Conservation (phyloP, 2,797 vertebrate genomes). For the Remorina albescens region DNA sequence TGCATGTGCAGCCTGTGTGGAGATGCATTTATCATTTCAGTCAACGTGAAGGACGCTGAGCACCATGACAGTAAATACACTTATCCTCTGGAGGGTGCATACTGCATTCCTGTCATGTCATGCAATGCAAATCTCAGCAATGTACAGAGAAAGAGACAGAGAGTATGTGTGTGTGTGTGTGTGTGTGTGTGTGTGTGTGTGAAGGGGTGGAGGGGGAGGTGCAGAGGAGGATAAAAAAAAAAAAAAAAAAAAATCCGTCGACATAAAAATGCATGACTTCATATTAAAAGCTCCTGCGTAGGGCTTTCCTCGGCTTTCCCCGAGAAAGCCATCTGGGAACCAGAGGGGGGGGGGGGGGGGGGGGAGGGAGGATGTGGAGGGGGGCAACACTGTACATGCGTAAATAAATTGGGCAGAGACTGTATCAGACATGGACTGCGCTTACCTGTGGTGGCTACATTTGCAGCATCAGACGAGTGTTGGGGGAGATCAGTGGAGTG, state of each 20-base stretch:
- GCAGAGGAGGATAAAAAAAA: too few species aligned
- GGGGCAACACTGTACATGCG: slow-evolving; percentile 27
- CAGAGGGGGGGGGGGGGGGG: background rate
- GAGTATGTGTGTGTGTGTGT: too few species aligned
- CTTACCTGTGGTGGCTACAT: slow-evolving; percentile 84
- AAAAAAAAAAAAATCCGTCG: slow-evolving; percentile 10
- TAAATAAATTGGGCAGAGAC: slow-evolving; percentile 47
- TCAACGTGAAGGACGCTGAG: too few species aligned
- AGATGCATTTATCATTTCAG: background rate
- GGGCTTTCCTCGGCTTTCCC: slow-evolving; percentile 72
- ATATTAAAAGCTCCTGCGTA: slow-evolving; percentile 44
- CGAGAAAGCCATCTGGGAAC: slow-evolving; percentile 41
- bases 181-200: too few species aligned
- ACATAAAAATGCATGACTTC: slow-evolving; percentile 54
- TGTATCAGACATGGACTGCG: slow-evolving; percentile 21
- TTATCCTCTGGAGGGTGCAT: slow-evolving; percentile 29
- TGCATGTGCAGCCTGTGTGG: background rate
- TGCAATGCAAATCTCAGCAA: slow-evolving; percentile 63
- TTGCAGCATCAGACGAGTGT: slow-evolving; percentile 74
- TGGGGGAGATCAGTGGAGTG: slow-evolving; percentile 73
- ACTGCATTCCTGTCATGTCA: slow-evolving; percentile 73
- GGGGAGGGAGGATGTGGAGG: too few species aligned
- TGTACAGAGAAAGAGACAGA: slow-evolving; percentile 30
- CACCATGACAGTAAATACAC: slow-evolving; percentile 27
- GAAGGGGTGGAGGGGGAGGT: too few species aligned